These are phyloP conservation scores for Harpagoxenus sublaevis DNA, from an alignment of 2,888 invertebrate species.

Conservation along the genomic window DNA sequence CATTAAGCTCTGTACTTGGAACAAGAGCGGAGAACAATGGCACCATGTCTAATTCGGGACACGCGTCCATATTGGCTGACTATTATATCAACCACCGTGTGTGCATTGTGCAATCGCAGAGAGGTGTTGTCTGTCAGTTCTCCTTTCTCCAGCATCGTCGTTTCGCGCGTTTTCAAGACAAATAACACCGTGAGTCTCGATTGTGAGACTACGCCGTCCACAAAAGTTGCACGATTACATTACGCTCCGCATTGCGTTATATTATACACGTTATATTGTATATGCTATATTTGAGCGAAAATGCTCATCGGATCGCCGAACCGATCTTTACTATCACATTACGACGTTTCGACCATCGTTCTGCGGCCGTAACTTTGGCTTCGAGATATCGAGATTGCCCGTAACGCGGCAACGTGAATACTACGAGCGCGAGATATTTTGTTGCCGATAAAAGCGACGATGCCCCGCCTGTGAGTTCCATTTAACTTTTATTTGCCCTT, in stretches of 20 bases:
- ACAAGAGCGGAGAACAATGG: constrained; percentile 46
- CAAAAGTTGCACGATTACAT: constrained; percentile 10
- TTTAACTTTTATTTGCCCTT: constrained; percentile 18
- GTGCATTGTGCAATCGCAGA: not conserved
- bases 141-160: not conserved
- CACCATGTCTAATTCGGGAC: constrained; percentile 2
- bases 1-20: constrained; percentile 22
- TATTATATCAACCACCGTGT: not conserved
- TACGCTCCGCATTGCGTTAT: not conserved
- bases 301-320: not conserved
- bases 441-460: constrained; percentile 2
- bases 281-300: not conserved
- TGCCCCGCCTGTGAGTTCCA: not conserved
- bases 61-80: constrained; percentile 24
- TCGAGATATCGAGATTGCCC: not conserved
- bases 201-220: not conserved
- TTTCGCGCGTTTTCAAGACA: not conserved
- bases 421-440: constrained; percentile 1
- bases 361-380: constrained; percentile 5
- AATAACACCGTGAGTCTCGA: not conserved
- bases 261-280: not conserved
- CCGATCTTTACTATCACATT: not conserved
- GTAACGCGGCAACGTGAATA: constrained; percentile 39
- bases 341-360: not conserved
- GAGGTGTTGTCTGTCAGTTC: not conserved